Conservation (phyloP, 2,113 vertebrate species). For the Cnemophilus loriae region DNA sequence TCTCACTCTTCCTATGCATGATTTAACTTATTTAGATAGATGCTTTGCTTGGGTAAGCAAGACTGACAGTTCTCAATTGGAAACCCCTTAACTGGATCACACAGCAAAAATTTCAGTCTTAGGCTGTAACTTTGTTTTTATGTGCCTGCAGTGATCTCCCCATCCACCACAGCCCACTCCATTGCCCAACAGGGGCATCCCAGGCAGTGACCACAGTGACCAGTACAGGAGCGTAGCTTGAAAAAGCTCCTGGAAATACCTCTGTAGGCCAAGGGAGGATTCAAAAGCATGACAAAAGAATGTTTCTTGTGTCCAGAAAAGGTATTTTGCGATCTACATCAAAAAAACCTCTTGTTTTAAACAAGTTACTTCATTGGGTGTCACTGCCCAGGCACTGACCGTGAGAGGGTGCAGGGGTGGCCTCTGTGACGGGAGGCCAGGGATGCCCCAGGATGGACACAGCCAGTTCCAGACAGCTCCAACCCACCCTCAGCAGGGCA, state of each 20-base stretch:
- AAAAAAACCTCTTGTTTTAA: background rate
- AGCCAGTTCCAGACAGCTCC: background rate
- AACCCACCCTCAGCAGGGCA: accelerated
- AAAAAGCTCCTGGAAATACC: background rate
- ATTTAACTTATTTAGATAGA: background rate
- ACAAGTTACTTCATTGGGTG: background rate
- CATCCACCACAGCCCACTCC: background rate
- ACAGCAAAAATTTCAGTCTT: background rate
- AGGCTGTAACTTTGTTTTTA: background rate
- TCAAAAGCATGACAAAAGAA: background rate
- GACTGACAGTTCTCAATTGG: background rate
- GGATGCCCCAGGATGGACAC: accelerated
- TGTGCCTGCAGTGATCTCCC: background rate
- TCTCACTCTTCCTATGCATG: background rate
- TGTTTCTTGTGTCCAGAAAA: background rate
- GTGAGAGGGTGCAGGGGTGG: accelerated
- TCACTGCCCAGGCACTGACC: accelerated
- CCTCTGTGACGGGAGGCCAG: background rate
- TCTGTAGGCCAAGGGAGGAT: background rate
- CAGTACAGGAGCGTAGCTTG: accelerated
- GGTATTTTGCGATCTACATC: background rate
- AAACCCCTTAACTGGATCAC: background rate
- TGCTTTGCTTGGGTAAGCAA: background rate
- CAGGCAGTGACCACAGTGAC: background rate
- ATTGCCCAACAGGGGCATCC: background rate